Conservation (phyloP, 1,140 invertebrate genomes). For the Anoplophora glabripennis region DNA sequence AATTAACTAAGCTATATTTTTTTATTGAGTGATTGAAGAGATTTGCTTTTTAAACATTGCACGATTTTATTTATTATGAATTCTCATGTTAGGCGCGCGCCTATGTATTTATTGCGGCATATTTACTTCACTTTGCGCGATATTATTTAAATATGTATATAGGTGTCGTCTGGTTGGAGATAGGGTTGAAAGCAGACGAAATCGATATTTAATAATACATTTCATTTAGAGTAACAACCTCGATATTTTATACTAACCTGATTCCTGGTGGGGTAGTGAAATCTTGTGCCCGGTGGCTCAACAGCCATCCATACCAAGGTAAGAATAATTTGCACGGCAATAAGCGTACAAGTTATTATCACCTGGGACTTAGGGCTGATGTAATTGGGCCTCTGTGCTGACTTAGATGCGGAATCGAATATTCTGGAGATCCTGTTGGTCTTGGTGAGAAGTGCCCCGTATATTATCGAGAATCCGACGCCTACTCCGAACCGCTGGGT, state of each 20-base stretch:
- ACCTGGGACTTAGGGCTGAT: constrained; percentile 77
- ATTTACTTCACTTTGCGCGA: neutral
- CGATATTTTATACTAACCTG: constrained; percentile 35
- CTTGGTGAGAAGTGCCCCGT: constrained; percentile 74
- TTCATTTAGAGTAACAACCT: neutral
- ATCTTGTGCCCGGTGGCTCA: constrained; percentile 63
- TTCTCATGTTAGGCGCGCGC: too few species aligned
- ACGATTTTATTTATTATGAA: too few species aligned
- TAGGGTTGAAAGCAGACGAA: neutral
- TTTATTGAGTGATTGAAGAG: too few species aligned
- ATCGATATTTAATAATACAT: constrained; percentile 2
- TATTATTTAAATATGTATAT: too few species aligned
- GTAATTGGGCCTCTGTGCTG: constrained; percentile 65
- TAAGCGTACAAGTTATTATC: constrained; percentile 63
- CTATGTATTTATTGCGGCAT: too few species aligned
- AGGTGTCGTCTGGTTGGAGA: constrained; percentile 3
- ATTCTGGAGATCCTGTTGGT: constrained; percentile 76
- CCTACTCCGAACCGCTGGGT: constrained; percentile 67
- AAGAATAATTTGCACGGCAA: constrained; percentile 57
- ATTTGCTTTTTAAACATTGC: too few species aligned
- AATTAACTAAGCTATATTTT: too few species aligned
- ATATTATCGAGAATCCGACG: constrained; percentile 70
- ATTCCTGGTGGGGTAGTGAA: constrained; percentile 52
- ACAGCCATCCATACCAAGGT: constrained; percentile 58
- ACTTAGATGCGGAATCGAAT: constrained; percentile 66